phyloP scores from a whole-genome alignment of 2,113 vertebrate genomes.

The Lasiurus borealis region DNA sequence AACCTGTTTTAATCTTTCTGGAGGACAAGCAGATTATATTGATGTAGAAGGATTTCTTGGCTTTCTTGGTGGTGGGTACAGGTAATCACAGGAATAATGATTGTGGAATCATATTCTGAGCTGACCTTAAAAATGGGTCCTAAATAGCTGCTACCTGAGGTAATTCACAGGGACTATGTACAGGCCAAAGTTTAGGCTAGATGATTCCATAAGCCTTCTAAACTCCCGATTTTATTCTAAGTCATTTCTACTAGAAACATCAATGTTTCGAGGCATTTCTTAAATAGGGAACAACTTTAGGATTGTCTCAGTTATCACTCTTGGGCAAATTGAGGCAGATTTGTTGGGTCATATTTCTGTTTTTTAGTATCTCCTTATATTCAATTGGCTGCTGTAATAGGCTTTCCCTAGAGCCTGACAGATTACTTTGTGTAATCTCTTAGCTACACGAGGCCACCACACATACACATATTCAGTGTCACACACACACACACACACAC shows the following conservation, averaged over 20 bases:
- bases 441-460: not conserved
- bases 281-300: not conserved
- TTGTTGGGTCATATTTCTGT: not conserved
- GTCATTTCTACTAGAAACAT: not conserved
- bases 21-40: not conserved
- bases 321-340: not conserved
- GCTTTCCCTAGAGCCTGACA: not conserved
- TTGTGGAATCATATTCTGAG: not conserved
- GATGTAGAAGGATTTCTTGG: not conserved
- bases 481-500: not conserved
- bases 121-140: conserved; percentile 7
- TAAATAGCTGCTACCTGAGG: not conserved
- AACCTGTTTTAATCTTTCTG: not conserved
- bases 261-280: not conserved
- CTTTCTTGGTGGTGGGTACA: not conserved
- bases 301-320: not conserved
- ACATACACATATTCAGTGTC: not conserved
- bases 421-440: not conserved
- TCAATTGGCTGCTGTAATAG: not conserved
- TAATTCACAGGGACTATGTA: not conserved
- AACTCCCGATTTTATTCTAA: not conserved
- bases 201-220: not conserved
- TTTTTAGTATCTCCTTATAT: not conserved
- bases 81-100: not conserved
- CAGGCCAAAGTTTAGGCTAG: not conserved